A percentile compares a stretch with the other conserved stretches of the same genome.
phyloP scores from a whole-genome alignment of 2,113 vertebrate genomes.

The Columba livia region DNA sequence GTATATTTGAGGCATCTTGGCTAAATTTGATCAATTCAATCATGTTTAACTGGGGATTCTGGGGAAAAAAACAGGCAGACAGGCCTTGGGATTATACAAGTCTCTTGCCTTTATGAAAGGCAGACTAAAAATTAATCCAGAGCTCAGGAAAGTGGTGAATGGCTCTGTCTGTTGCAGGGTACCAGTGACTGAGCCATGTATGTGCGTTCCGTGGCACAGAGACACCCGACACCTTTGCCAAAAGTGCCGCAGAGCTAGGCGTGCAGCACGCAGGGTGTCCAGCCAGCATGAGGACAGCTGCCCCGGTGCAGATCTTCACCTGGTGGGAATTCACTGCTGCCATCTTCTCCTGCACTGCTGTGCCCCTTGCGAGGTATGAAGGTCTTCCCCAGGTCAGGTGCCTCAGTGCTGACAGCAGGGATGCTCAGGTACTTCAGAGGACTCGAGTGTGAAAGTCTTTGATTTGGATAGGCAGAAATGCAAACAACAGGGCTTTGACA shows the following conservation, averaged over 20 bases:
- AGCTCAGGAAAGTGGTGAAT: background rate
- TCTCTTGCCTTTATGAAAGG: background rate
- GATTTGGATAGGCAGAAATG: background rate
- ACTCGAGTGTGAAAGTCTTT: background rate
- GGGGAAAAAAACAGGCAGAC: background rate
- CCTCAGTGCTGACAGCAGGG: background rate
- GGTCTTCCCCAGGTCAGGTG: background rate
- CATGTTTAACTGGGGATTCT: background rate
- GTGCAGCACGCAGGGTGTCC: background rate
- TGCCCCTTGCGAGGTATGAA: background rate
- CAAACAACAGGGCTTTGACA: background rate
- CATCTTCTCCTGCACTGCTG: background rate
- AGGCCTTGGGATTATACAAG: background rate
- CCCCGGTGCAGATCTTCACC: background rate
- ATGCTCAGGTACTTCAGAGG: background rate
- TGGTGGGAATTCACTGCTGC: background rate
- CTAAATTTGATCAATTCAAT: background rate
- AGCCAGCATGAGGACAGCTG: accelerated
- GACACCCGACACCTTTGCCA: background rate
- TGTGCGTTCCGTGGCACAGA: background rate
- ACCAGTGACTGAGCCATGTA: background rate
- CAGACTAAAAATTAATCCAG: background rate
- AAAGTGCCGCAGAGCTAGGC: background rate
- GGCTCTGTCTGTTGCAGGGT: background rate
- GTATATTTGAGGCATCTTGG: background rate